Evolutionary conservation across 1,140 invertebrate genomes (phyloP).

Genomic region (Laupala kohalensis): DNA sequence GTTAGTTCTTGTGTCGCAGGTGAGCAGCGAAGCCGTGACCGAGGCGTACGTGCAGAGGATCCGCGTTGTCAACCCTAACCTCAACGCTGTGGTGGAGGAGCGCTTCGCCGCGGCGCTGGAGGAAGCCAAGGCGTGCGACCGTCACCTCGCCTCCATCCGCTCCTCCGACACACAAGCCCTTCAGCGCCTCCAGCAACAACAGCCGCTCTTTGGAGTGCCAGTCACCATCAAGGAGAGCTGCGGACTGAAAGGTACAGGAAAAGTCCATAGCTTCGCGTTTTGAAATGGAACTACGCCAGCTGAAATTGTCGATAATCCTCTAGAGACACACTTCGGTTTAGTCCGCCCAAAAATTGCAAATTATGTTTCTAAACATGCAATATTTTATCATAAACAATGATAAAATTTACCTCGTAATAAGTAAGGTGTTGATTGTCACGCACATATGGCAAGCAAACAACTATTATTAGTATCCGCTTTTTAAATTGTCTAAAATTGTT

Average conservation of each 20-base stretch:
- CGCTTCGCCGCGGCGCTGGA: constrained; percentile 49
- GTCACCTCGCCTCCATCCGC: constrained; percentile 26
- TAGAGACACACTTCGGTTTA: no score
- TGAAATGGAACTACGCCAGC: no score
- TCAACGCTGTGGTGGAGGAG: constrained; percentile 65
- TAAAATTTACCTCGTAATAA: no score
- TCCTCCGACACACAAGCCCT: constrained; percentile 20
- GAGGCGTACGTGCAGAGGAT: constrained; percentile 51
- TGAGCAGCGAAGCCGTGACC: constrained; percentile 46
- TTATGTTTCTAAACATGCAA: no score
- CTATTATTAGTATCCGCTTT: no score
- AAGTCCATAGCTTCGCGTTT: constrained; percentile 10
- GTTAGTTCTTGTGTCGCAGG: neutral
- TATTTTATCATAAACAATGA: no score
- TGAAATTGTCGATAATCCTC: no score
- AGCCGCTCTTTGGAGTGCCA: constrained; percentile 63
- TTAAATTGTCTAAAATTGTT: no score
- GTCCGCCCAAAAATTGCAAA: no score
- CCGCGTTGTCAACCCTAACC: constrained; percentile 50
- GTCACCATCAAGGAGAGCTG: constrained; percentile 64
- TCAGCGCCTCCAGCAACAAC: constrained; percentile 34
- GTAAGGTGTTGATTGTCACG: no score
- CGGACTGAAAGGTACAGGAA: constrained; percentile 41
- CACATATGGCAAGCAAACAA: no score
- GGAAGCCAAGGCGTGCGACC: constrained; percentile 45